Evolutionary conservation across 2,113 vertebrate genomes (phyloP).

Genomic region (Nipponia nippon): DNA sequence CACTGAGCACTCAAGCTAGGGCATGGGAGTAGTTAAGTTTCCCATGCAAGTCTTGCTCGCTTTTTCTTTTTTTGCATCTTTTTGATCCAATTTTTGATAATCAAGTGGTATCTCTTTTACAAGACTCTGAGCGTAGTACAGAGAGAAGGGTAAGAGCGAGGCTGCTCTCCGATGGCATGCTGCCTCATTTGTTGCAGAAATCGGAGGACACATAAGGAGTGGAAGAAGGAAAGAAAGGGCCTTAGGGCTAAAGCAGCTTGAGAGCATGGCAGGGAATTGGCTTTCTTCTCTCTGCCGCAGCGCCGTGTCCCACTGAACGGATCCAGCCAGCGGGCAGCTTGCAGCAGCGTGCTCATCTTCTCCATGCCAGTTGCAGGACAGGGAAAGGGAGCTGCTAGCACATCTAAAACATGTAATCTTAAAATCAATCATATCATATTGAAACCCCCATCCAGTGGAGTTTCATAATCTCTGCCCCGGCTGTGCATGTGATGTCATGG

Average conservation of each 20-base stretch:
- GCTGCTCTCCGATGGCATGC: rapidly evolving
- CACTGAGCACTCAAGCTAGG: neutral
- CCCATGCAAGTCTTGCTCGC: neutral
- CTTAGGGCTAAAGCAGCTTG: neutral
- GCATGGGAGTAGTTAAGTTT: neutral
- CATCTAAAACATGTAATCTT: neutral
- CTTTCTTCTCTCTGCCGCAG: neutral
- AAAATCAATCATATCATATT: rapidly evolving
- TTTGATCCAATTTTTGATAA: neutral
- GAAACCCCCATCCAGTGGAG: neutral
- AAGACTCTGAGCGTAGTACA: neutral
- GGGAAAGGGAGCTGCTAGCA: neutral
- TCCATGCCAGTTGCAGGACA: neutral
- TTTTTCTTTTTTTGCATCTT: neutral
- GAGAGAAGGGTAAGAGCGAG: neutral
- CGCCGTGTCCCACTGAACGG: rapidly evolving
- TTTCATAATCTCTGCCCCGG: neutral
- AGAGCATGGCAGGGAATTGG: rapidly evolving
- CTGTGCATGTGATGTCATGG: neutral
- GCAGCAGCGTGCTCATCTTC: neutral
- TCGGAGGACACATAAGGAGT: neutral
- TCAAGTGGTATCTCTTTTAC: too few species aligned
- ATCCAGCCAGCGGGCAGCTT: neutral
- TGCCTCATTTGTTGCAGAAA: neutral
- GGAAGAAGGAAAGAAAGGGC: neutral